phyloP scores from a whole-genome alignment of 2,113 vertebrate species.

The Ahaetulla prasina region DNA sequence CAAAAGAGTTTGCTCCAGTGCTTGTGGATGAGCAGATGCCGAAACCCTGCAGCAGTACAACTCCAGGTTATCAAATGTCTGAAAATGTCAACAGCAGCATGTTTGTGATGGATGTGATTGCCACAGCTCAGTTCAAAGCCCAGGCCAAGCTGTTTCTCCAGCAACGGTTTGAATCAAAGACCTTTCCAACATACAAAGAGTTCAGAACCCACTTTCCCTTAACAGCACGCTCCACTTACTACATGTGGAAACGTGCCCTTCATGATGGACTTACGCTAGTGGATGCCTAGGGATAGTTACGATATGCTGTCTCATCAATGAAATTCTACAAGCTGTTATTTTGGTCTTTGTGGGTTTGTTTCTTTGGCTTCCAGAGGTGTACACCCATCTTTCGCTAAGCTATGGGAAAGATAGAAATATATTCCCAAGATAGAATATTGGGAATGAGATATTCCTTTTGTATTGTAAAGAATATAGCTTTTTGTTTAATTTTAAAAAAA shows the following conservation, averaged over 20 bases:
- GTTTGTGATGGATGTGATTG: conserved; percentile 85
- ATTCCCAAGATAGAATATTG: not conserved
- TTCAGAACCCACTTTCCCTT: conserved; percentile 88
- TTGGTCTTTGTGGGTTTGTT: not conserved
- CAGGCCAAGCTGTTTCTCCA: conserved; percentile 95
- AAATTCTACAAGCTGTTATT: rapidly evolving
- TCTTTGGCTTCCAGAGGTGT: conserved; percentile 3
- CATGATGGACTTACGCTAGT: conserved; percentile 87
- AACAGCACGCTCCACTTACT: conserved; percentile 92
- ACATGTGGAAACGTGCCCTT: conserved; percentile 97
- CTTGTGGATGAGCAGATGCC: not conserved
- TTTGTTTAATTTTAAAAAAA: not conserved
- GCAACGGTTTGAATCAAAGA: conserved; percentile 88
- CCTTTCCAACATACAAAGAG: conserved; percentile 93
- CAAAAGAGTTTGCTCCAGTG: conserved; percentile 11
- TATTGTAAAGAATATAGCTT: not conserved
- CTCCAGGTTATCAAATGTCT: conserved; percentile 40
- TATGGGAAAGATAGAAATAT: not conserved
- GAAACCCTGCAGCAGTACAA: conserved; percentile 22
- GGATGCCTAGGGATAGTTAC: conserved; percentile 65
- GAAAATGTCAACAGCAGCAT: conserved; percentile 65
- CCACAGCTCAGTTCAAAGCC: conserved; percentile 89
- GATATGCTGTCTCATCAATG: not conserved
- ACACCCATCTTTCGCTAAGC: not conserved
- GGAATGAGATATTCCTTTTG: not conserved